Conservation (phyloP, 2,797 vertebrate species). For the Hypotaenidia okinawae region DNA sequence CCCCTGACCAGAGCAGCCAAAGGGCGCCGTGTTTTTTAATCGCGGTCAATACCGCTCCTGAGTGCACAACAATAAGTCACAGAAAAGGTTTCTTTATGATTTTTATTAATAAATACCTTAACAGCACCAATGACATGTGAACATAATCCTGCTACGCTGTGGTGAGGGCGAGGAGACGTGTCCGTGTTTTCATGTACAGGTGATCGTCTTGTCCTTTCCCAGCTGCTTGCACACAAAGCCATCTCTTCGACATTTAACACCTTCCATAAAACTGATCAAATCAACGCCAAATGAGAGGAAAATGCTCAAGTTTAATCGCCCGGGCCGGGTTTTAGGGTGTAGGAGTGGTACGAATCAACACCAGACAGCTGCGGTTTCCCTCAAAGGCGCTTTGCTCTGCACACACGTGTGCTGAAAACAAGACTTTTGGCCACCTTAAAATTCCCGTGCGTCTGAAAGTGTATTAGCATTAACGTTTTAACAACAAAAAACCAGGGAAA, state of each 20-base stretch:
- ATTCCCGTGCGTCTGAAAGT: not conserved
- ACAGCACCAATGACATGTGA: constrained; percentile 71
- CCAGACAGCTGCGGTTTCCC: not conserved
- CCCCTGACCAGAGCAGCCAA: not conserved
- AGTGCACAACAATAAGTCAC: constrained; percentile 4
- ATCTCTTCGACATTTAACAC: constrained; percentile 29
- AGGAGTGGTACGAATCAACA: constrained; percentile 28
- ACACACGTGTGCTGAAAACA: not conserved
- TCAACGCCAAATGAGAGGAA: constrained; percentile 35
- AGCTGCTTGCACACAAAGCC: constrained; percentile 44
- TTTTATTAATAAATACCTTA: constrained; percentile 83
- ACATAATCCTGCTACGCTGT: constrained; percentile 51
- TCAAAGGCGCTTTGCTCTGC: constrained; percentile 13
- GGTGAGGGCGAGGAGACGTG: not conserved
- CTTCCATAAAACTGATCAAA: constrained; percentile 28
- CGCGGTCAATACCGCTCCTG: rapidly evolving
- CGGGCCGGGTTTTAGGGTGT: not conserved
- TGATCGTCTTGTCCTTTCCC: not conserved
- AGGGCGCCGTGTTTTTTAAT: rapidly evolving
- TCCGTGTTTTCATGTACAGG: constrained; percentile 25
- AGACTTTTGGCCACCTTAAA: constrained; percentile 42
- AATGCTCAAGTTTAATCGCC: constrained; percentile 35
- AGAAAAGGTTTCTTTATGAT: constrained; percentile 27
- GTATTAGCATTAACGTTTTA: constrained; percentile 22
- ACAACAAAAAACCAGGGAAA: constrained; percentile 15